Conservation (phyloP, 2,113 vertebrate genomes). For the Syrmaticus mikado region DNA sequence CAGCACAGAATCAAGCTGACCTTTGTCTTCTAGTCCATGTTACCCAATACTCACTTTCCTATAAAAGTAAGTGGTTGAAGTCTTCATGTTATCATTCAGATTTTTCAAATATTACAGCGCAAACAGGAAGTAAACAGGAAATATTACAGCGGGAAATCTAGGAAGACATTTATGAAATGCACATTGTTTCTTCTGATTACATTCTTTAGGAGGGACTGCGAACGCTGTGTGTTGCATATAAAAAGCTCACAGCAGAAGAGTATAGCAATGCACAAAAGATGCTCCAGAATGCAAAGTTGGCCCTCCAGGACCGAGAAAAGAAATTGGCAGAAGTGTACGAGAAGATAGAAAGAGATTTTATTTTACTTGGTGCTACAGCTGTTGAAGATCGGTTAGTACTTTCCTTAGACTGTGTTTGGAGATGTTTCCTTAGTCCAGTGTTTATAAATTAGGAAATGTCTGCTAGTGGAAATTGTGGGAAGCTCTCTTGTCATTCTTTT, state of each 20-base stretch:
- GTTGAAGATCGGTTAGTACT: conserved; percentile 91
- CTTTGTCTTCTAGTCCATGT: background rate
- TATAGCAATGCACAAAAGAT: conserved; percentile 77
- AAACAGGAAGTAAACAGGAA: too few relatives aligned
- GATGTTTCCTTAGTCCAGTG: background rate
- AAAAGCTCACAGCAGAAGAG: conserved; percentile 82
- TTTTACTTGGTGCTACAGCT: conserved; percentile 94
- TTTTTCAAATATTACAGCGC: background rate
- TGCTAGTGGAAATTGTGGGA: background rate
- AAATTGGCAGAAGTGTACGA: conserved; percentile 92
- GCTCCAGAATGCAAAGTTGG: conserved; percentile 86
- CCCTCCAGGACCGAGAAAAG: conserved; percentile 92
- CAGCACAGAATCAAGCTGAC: background rate
- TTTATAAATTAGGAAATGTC: background rate
- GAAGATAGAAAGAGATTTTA: conserved; percentile 88
- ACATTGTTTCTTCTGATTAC: background rate
- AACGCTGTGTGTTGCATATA: conserved; percentile 94
- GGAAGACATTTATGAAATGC: background rate
- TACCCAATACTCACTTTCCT: background rate
- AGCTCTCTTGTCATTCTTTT: background rate
- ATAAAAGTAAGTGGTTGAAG: background rate
- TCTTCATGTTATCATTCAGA: background rate
- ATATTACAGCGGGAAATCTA: background rate
- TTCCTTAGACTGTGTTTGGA: background rate
- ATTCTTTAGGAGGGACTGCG: conserved; percentile 89